Conservation (phyloP, 2,888 invertebrate species). For the Apeira syringaria region DNA sequence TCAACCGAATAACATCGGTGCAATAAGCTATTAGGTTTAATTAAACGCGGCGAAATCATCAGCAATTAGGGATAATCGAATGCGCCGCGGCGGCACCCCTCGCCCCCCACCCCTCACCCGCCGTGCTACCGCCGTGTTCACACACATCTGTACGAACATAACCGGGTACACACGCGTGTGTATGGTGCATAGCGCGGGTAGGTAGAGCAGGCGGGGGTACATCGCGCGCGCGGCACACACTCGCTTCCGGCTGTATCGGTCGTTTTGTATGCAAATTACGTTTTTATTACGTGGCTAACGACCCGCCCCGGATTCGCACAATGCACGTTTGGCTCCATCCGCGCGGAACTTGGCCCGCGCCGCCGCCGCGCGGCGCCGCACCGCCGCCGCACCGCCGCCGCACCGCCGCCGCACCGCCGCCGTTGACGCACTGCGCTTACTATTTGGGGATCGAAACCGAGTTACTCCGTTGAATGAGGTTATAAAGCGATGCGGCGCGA, state of each 20-base stretch:
- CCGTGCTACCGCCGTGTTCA: neutral
- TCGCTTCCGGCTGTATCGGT: conserved; percentile 27
- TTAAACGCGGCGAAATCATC: conserved; percentile 38
- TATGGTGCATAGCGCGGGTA: too few species aligned
- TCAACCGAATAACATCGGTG: conserved; percentile 19
- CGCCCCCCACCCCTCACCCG: neutral
- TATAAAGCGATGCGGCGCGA: neutral
- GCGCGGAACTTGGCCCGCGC: conserved; percentile 8
- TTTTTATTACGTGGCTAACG: conserved; percentile 30
- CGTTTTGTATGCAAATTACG: conserved; percentile 32
- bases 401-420: too few species aligned
- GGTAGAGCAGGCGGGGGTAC: neutral
- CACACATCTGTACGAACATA: too few species aligned
- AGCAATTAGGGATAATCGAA: conserved; percentile 38
- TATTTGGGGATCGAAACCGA: conserved; percentile 9
- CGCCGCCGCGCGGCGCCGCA: too few species aligned
- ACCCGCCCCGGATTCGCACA: conserved; percentile 18
- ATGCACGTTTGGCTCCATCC: conserved; percentile 17
- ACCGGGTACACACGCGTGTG: too few species aligned
- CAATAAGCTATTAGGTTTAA: conserved; percentile 34
- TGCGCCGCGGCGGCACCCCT: conserved; percentile 5
- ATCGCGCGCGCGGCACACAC: conserved; percentile 10
- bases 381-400: too few species aligned
- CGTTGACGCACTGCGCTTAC: conserved; percentile 6
- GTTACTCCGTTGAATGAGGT: conserved; percentile 6